These are phyloP conservation scores for Ceratoteleas bidentatus DNA, from an alignment of 1,140 invertebrate genomes.

Conservation along the genomic window DNA sequence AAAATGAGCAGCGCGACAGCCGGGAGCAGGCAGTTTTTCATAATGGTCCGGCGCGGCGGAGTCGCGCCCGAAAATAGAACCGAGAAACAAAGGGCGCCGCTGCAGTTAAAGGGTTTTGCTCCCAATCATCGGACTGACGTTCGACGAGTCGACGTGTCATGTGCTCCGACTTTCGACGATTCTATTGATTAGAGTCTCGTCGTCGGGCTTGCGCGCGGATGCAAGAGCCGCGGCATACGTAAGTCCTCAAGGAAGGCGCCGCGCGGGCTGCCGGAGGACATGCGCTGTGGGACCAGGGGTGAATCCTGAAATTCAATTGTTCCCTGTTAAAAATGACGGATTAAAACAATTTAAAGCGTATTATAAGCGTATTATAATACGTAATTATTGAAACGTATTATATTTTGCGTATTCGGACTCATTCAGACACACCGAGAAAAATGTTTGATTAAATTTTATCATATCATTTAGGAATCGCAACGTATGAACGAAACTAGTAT, in stretches of 20 bases:
- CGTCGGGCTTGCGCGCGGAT: slow-evolving; percentile 69
- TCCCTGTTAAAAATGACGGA: too few species aligned
- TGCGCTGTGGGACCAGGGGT: slow-evolving; percentile 33
- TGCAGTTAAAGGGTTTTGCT: slow-evolving; percentile 56
- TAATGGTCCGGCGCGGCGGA: slow-evolving; percentile 56
- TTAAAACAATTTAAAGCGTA: too few species aligned
- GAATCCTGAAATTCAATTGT: neutral
- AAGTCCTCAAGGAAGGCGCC: slow-evolving; percentile 46
- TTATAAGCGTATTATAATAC: too few species aligned
- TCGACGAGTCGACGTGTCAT: slow-evolving; percentile 61
- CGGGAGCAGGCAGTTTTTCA: slow-evolving; percentile 71
- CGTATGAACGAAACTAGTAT: too few species aligned
- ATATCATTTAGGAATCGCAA: too few species aligned
- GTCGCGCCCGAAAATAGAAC: slow-evolving; percentile 35
- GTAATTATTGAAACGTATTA: too few species aligned
- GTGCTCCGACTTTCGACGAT: slow-evolving; percentile 64
- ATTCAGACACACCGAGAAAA: too few species aligned
- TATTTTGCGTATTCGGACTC: too few species aligned
- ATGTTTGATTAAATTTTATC: too few species aligned
- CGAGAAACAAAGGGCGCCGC: slow-evolving; percentile 49
- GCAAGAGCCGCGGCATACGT: slow-evolving; percentile 38
- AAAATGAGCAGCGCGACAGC: slow-evolving; percentile 72
- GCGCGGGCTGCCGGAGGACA: slow-evolving; percentile 38
- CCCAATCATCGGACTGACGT: slow-evolving; percentile 65
- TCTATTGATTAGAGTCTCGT: slow-evolving; percentile 67